Evolutionary conservation across 2,113 vertebrate genomes (phyloP).

Genomic region (Hylia prasina): DNA sequence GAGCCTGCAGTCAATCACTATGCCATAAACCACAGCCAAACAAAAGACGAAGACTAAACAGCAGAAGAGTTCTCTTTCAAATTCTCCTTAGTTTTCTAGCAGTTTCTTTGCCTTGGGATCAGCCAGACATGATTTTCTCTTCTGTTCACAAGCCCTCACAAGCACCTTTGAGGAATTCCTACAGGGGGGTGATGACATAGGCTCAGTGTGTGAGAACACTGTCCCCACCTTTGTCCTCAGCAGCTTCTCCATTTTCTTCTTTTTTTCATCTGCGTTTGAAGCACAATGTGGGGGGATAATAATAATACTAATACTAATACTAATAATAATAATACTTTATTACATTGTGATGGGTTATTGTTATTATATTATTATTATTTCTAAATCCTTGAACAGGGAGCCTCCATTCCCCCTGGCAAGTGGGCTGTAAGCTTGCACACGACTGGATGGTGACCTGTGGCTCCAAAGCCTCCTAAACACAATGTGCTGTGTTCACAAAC

Average conservation of each 20-base stretch:
- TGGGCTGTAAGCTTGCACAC: background rate
- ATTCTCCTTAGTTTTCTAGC: background rate
- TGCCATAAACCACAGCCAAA: background rate
- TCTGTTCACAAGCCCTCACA: background rate
- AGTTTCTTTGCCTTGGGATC: background rate
- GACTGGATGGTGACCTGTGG: background rate
- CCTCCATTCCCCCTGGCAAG: background rate
- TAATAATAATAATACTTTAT: background rate
- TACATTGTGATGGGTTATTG: background rate
- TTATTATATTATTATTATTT: background rate
- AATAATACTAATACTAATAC: background rate
- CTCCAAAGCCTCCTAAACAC: background rate
- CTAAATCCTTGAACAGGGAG: background rate
- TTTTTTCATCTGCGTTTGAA: background rate
- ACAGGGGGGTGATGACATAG: fast-evolving
- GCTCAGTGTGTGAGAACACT: background rate
- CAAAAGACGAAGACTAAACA: background rate
- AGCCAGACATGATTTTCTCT: background rate
- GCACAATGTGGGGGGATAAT: too few species aligned
- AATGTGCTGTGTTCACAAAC: background rate
- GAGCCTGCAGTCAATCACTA: background rate
- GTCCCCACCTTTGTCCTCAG: background rate
- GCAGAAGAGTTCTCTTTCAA: background rate
- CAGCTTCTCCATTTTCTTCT: background rate
- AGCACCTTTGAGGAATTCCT: background rate